Evolutionary conservation across 2,888 invertebrate genomes (phyloP).

Genomic region (Phlogophora meticulosa): DNA sequence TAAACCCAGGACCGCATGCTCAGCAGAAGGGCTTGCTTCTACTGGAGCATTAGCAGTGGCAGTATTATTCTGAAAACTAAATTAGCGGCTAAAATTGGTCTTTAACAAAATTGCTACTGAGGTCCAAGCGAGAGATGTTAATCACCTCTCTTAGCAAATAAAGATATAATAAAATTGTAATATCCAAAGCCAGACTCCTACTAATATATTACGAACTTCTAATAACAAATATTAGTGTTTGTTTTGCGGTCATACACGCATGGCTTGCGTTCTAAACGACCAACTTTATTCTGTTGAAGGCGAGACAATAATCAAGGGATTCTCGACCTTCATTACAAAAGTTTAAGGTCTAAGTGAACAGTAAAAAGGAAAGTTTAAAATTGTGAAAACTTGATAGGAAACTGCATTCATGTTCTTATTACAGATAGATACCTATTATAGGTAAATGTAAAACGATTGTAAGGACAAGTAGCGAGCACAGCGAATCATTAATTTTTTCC

Average conservation of each 20-base stretch:
- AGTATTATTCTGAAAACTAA: too few relatives aligned
- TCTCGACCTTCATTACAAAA: not conserved
- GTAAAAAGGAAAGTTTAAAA: slow-evolving; percentile 37
- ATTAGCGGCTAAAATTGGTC: too few relatives aligned
- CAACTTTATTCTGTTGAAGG: slow-evolving; percentile 32
- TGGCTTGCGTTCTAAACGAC: slow-evolving; percentile 46
- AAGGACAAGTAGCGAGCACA: not conserved
- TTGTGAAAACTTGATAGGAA: slow-evolving; percentile 39
- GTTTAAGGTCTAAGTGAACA: not conserved
- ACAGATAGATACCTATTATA: too few relatives aligned
- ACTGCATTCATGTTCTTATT: slow-evolving; percentile 26
- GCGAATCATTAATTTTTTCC: not conserved
- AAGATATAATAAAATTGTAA: slow-evolving; percentile 14
- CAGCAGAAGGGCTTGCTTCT: too few relatives aligned
- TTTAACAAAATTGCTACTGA: too few relatives aligned
- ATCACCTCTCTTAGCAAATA: slow-evolving; percentile 13
- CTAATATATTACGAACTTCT: slow-evolving; percentile 47
- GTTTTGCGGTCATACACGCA: slow-evolving; percentile 47
- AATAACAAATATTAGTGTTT: slow-evolving; percentile 43
- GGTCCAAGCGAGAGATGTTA: not conserved
- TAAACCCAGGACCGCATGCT: too few relatives aligned
- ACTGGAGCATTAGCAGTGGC: too few relatives aligned
- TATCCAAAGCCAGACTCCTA: slow-evolving; percentile 20
- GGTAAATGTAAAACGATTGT: not conserved
- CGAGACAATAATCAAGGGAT: not conserved